Conservation (phyloP, 2,888 invertebrate species). For the Brenthis daphne region DNA sequence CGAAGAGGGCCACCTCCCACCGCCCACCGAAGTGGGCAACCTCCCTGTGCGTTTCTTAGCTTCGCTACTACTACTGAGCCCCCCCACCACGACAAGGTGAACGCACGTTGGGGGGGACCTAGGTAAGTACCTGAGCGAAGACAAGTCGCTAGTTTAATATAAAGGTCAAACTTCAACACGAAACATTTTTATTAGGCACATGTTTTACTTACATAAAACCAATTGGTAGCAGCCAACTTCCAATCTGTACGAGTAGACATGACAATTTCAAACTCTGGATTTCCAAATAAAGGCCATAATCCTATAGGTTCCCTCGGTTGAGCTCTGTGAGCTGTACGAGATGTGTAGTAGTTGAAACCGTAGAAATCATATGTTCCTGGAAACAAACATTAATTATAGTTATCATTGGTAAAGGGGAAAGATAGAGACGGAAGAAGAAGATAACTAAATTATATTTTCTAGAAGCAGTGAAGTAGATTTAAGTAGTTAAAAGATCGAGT, state of each 20-base stretch:
- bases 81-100: no score
- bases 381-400: not conserved
- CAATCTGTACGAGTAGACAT: constrained; percentile 42
- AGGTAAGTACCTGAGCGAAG: no score
- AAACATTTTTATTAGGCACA: not conserved
- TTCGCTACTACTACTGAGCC: no score
- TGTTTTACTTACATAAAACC: constrained; percentile 47
- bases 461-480: no score
- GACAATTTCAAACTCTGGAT: constrained; percentile 43
- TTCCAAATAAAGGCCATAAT: constrained; percentile 47
- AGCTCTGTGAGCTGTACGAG: constrained; percentile 54
- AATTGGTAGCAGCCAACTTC: constrained; percentile 38
- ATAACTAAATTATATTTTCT: no score
- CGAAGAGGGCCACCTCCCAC: no score
- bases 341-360: constrained; percentile 84
- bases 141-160: not conserved
- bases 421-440: no score
- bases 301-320: constrained; percentile 43
- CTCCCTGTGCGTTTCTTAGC: no score
- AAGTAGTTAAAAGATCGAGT: constrained; percentile 49
- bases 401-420: no score
- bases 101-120: no score
- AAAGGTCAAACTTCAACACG: no score
- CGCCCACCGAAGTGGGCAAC: no score
- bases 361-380: constrained; percentile 83